Percentiles rank a stretch among this genome's conserved stretches.
Conservation (phyloP, 2,888 invertebrate species). For the Tipula lateralis region DNA sequence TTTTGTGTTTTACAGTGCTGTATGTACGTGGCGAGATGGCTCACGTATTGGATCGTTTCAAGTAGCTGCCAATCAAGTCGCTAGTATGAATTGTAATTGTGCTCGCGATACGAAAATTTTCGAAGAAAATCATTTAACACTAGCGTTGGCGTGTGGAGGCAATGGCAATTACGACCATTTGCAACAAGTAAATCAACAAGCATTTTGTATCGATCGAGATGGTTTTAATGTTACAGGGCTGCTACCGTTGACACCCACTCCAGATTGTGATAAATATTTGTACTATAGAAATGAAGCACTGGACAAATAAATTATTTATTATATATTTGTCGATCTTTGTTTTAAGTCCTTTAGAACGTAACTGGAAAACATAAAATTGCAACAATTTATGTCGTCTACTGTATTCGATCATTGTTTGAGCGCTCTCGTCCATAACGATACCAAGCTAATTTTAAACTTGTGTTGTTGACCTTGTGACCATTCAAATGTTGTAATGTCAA, state of each 20-base stretch:
- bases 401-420: too few species aligned
- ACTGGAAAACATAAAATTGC: too few species aligned
- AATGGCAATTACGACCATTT: conserved; percentile 57
- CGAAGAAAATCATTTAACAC: conserved; percentile 50
- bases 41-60: conserved; percentile 55
- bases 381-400: too few species aligned
- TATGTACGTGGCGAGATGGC: conserved; percentile 60
- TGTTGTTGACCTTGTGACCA: too few species aligned
- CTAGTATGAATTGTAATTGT: conserved; percentile 55
- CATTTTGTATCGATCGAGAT: conserved; percentile 59
- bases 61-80: conserved; percentile 42
- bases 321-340: too few species aligned
- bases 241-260: neutral
- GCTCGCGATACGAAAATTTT: conserved; percentile 56
- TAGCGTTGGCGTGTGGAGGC: conserved; percentile 52
- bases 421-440: too few species aligned
- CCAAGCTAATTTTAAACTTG: too few species aligned
- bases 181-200: conserved; percentile 52
- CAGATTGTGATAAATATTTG: neutral
- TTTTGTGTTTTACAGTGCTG: conserved; percentile 49
- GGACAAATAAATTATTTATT: too few species aligned
- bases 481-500: too few species aligned
- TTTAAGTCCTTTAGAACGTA: too few species aligned
- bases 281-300: neutral
- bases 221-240: conserved; percentile 51